phyloP scores from a whole-genome alignment of 2,888 invertebrate genomes.

The Homarus gammarus region DNA sequence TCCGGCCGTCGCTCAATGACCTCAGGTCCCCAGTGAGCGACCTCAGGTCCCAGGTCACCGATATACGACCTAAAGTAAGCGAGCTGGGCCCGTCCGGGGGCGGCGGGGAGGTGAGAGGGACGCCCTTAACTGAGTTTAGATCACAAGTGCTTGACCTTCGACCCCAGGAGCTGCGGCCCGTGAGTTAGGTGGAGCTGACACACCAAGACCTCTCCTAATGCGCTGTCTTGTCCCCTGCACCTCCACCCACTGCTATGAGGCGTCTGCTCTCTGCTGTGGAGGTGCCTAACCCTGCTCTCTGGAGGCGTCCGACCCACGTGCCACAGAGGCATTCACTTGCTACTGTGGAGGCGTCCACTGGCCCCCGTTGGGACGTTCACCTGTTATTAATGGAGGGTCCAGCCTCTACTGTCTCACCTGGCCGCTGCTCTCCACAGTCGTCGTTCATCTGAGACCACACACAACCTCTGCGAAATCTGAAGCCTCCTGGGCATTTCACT shows the following conservation, averaged over 20 bases:
- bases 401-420: no score
- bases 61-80: conserved; percentile 41
- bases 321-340: no score
- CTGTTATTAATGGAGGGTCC: no score
- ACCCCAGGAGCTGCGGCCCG: conserved; percentile 54
- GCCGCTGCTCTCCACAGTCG: no score
- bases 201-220: no score
- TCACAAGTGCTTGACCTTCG: conserved; percentile 47
- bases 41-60: conserved; percentile 39
- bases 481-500: no score
- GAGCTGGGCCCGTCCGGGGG: conserved; percentile 21
- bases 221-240: neutral
- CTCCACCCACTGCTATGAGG: neutral
- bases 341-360: no score
- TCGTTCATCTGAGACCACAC: no score
- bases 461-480: no score
- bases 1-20: conserved; percentile 37
- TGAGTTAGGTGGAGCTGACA: conserved; percentile 39
- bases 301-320: no score
- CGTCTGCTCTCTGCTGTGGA: neutral
- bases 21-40: conserved; percentile 34
- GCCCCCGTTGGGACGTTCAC: no score
- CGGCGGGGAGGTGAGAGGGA: conserved; percentile 16
- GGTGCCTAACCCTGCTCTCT: no score
- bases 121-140: conserved; percentile 37